Percentiles rank a stretch among this genome's conserved stretches.
Conservation (phyloP, 2,888 invertebrate genomes). For the Amaurobius ferox region DNA sequence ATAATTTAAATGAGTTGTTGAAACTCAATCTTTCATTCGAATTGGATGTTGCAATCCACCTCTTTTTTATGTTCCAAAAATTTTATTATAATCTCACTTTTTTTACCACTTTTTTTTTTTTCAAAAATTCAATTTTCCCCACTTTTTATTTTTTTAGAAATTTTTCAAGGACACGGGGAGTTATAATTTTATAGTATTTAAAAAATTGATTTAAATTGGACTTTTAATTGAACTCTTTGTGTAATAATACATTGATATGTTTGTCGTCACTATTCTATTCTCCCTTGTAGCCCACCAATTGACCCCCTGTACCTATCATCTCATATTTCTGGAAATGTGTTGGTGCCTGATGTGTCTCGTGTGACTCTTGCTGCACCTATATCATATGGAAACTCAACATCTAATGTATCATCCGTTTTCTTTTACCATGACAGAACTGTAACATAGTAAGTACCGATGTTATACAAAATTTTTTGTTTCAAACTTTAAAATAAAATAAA, state of each 20-base stretch:
- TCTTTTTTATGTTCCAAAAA: no score
- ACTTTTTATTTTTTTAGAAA: not conserved
- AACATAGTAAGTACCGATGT: conserved; percentile 55
- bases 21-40: no score
- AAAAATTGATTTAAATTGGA: not conserved
- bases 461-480: no score
- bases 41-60: no score
- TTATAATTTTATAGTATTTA: not conserved
- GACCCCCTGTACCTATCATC: conserved; percentile 49
- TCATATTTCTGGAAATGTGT: conserved; percentile 26
- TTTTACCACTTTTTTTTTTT: no score
- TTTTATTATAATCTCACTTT: no score
- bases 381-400: not conserved
- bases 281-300: conserved; percentile 41
- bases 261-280: conserved; percentile 1
- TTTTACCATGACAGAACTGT: conserved; percentile 51
- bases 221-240: not conserved
- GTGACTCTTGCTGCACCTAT: conserved; percentile 40
- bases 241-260: not conserved
- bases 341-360: conserved; percentile 71
- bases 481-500: no score
- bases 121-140: no score
- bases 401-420: conserved; percentile 5
- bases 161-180: no score
- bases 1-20: no score